Evolutionary conservation across 2,888 invertebrate genomes (phyloP).

Genomic region (Drosophila emarginata): DNA sequence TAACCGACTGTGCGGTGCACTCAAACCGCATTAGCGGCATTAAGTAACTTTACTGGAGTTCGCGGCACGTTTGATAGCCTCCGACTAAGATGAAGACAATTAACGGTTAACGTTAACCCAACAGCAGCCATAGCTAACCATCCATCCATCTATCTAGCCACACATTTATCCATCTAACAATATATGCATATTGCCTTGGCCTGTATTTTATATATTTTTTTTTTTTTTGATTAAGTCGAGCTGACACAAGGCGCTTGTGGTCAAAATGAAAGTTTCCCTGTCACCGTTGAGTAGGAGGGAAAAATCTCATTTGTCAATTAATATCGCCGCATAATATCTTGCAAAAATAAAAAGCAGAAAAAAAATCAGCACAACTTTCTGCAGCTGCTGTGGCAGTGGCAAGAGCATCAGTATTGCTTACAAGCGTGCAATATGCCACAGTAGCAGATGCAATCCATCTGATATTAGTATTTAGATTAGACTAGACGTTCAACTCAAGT

Average conservation of each 20-base stretch:
- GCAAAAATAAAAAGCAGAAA: conserved; percentile 45
- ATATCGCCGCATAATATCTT: conserved; percentile 78
- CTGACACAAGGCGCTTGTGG: conserved; percentile 70
- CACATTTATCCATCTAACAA: conserved; percentile 27
- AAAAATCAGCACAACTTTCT: conserved; percentile 74
- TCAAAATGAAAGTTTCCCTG: conserved; percentile 77
- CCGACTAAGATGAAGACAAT: conserved; percentile 50
- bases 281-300: conserved; percentile 77
- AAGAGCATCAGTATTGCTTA: conserved; percentile 46
- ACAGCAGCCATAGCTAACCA: conserved; percentile 40
- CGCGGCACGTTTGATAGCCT: conserved; percentile 62
- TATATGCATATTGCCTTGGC: conserved; percentile 64
- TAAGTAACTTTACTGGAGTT: conserved; percentile 67
- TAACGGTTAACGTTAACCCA: conserved; percentile 49
- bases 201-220: conserved; percentile 54
- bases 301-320: conserved; percentile 80
- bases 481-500: background rate
- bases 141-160: conserved; percentile 34
- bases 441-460: conserved; percentile 5
- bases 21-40: conserved; percentile 61
- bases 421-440: conserved; percentile 1
- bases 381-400: conserved; percentile 56
- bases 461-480: conserved; percentile 13
- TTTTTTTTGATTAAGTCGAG: conserved; percentile 42
- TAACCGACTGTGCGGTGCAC: conserved; percentile 38